phyloP scores from a whole-genome alignment of 2,797 vertebrate species.

The Lacerta viridis region DNA sequence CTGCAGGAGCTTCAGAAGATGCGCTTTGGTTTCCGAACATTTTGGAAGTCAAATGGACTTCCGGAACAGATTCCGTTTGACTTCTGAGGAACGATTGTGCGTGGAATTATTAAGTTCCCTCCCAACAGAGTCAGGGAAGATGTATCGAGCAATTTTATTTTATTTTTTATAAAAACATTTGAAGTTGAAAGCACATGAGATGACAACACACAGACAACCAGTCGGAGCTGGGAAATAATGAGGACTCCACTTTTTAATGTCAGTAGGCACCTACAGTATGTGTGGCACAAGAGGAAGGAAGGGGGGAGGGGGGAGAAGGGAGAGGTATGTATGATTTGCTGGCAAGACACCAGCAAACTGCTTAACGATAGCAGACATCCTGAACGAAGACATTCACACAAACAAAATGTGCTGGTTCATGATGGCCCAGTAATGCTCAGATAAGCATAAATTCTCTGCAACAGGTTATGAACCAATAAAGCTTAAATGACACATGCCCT shows the following conservation, averaged over 20 bases:
- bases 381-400: constrained; percentile 26
- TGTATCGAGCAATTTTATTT: not conserved
- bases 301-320: not conserved
- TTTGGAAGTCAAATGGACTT: no score
- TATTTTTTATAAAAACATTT: not conserved
- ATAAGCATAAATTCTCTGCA: constrained; percentile 57
- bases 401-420: not conserved
- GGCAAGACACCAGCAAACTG: constrained; percentile 17
- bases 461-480: constrained; percentile 41
- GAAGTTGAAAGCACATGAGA: not conserved
- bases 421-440: constrained; percentile 50
- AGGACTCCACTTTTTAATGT: not conserved
- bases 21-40: no score
- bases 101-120: not conserved
- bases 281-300: not conserved
- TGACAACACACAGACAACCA: not conserved
- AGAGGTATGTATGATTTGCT: not conserved
- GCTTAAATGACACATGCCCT: constrained; percentile 34
- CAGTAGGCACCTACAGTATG: not conserved
- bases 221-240: not conserved
- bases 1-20: no score
- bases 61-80: no score
- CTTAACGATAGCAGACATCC: constrained; percentile 40
- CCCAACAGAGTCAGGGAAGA: not conserved
- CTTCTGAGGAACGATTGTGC: no score